Percentiles rank a stretch among this genome's conserved stretches.
Evolutionary conservation across 2,797 vertebrate species (phyloP).

Genomic region (Falco biarmicus): DNA sequence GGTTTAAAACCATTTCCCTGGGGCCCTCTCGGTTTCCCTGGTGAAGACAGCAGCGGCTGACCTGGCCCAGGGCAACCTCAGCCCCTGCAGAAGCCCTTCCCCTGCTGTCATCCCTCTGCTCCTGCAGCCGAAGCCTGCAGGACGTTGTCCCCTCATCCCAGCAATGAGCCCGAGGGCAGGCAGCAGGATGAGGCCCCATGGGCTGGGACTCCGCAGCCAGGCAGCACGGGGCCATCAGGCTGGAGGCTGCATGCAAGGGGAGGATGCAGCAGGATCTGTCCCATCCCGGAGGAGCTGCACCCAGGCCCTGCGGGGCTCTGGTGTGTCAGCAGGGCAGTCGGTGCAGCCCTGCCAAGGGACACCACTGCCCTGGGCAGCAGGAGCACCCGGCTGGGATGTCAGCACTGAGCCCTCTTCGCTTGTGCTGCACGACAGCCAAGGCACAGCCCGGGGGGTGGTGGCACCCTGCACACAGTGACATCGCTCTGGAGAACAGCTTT

Average conservation of each 20-base stretch:
- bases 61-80: not conserved
- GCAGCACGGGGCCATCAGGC: not conserved
- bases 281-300: not conserved
- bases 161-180: not conserved
- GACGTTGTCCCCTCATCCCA: not conserved
- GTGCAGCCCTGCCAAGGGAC: not conserved
- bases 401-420: not conserved
- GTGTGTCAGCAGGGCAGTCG: not conserved
- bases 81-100: not conserved
- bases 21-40: not conserved
- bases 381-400: not conserved
- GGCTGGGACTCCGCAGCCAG: not conserved
- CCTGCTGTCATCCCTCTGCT: not conserved
- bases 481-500: not conserved
- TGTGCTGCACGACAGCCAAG: fast-evolving
- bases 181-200: not conserved
- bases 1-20: not conserved
- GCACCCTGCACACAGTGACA: fast-evolving
- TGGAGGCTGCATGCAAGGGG: not conserved
- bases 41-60: not conserved
- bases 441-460: not conserved
- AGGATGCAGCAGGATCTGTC: not conserved
- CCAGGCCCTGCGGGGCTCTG: not conserved
- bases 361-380: not conserved
- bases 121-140: not conserved